Base-by-base conservation (phyloP, 2,888 invertebrate species). In the Nowickia ferox region DNA sequence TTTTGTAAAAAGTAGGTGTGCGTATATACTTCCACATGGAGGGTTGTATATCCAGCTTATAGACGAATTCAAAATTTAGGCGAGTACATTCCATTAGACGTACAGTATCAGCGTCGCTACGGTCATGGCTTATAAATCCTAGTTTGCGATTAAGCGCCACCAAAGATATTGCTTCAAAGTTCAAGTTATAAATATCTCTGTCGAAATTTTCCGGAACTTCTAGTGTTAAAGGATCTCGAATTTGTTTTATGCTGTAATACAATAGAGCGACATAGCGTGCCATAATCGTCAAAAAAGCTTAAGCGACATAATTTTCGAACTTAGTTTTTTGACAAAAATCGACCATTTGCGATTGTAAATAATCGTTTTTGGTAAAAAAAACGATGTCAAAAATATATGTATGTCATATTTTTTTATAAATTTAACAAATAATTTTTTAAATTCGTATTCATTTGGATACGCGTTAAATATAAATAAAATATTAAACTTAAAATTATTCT, bases 101-200 rank as follows among this genome's bases (percentile, higher is more conserved):
- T 38, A 88, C 15, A 0, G 89, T 89, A 55, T 91, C 91, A 1
- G 89, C 84, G 72, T 88, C 87, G n/a, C 90, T 87, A 0, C 89
- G 87, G 9, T 87, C 82, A 30, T 84, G 84, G 0, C 88, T 87
- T 22, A 92, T 89, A 4, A 91, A 78, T 8, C 91, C 91, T 69
- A 92, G 87, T 69, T 89, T 87, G 0, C 89, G 91, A 85, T 94
- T 92, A 2, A 93, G 89, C 3, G 93, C 93, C 38, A 94, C 88
- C 9, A 91, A 87, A 0, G 90, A 90, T 2, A 93, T 88, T 0
- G 93, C 94, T 90, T 95, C 95, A 38, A 95, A 91, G 2, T 94
- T 93, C 94, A 95, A 94, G 86, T 94, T 94, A 84, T 93, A 93
- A 0, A 94, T 88, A 87, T 94, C 94, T 57, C 93, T 93, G 13